phyloP scores from a whole-genome alignment of 2,888 invertebrate species.

The Blomia tropicalis region DNA sequence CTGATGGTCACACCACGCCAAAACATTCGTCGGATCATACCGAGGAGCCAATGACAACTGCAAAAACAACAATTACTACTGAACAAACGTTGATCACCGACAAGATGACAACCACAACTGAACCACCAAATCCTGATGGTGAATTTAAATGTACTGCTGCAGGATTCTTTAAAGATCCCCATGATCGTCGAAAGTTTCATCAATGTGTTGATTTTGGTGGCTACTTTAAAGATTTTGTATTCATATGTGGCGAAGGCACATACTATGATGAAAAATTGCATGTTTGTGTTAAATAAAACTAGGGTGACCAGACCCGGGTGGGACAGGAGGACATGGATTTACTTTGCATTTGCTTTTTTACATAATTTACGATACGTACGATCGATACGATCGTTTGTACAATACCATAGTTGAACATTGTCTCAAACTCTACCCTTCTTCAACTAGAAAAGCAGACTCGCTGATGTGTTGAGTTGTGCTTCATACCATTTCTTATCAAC shows the following conservation, averaged over 20 bases:
- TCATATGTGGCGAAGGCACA: constrained; percentile 15
- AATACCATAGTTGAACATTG: no score
- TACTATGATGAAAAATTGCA: constrained; percentile 12
- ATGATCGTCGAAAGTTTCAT: constrained; percentile 1
- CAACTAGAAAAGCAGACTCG: no score
- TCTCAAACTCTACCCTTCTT: no score
- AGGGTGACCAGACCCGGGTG: no score
- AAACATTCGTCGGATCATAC: constrained; percentile 12
- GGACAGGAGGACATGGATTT: no score
- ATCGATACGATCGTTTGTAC: no score
- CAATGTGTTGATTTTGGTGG: constrained; percentile 12
- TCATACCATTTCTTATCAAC: no score
- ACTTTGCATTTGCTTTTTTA: no score
- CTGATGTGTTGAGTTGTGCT: no score
- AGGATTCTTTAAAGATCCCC: constrained; percentile 13
- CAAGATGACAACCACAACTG: neutral
- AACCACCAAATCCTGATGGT: neutral
- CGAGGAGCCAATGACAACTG: neutral
- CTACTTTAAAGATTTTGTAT: neutral
- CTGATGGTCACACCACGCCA: neutral
- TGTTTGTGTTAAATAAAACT: constrained; percentile 10
- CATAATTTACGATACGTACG: no score
- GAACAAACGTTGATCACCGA: neutral
- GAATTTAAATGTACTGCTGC: neutral
- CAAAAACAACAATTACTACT: neutral